Evolutionary conservation across 1,140 invertebrate genomes (phyloP), one percentile per base, ranked within the genome.

Genomic region (Pteromalus puparum): DNA sequence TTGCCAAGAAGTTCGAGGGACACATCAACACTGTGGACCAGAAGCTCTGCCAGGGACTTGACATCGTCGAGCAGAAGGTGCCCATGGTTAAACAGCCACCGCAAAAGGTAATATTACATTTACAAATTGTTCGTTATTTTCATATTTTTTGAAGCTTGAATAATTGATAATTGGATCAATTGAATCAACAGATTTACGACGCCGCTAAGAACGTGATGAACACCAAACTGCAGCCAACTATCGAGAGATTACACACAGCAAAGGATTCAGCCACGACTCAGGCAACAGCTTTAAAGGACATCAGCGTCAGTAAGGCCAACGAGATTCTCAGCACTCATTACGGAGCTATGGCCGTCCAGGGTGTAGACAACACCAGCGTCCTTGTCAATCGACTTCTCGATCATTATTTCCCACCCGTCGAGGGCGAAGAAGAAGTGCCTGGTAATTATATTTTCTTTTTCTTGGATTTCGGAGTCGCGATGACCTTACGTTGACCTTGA

Each of bases 261-360:
- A 94, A 95, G 82, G 93, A 94, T 9, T 94, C 94, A 0, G 95
- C 95, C 0, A 94, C 94, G 53, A 93, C 95, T 83, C 95, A 95
- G 79, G 95, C 95, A 0, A 91, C 94, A 15, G 94, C 95, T 0
- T 89, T 96, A 1, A 96, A 96, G 90, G 95, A 96, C 81, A 93
- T 96, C 1, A 95, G 95, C 68, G 95, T 95, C 92, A 90, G 94
- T 38, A 96, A 96, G 89, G 95, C 96, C 12, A 96, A 96, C 89
- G 95, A 96, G 84, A 93, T 96, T n/a, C 90, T 96, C 81, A 94
- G 94, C 18, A 95, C 95, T 2, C 94, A 95, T 74, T 96, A 95
- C 89, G 95, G 96, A 18, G 93, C 93, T 87, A 93, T 95, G 86
- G 95, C 95, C 3, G 92, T 96, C 13, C 93, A 94, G 86, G 93